Percentiles rank a stretch among this genome's conserved stretches.
Conservation (phyloP, 2,797 vertebrate species). For the Mus spretus region DNA sequence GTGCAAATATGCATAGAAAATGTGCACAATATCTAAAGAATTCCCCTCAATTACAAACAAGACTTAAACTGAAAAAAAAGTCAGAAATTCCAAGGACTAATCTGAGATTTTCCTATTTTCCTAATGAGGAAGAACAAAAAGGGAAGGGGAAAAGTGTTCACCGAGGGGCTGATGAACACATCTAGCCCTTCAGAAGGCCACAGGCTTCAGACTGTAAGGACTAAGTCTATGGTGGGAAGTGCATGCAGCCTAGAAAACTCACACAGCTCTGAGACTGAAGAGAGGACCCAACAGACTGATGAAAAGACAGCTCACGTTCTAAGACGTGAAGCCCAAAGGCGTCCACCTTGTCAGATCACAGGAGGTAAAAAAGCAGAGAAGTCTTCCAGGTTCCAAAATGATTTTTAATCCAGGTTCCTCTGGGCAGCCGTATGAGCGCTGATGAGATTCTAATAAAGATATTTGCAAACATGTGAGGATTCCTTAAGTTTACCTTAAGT, state of each 20-base stretch:
- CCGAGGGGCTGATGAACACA: neutral
- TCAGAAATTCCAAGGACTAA: conserved; percentile 1
- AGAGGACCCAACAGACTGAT: neutral
- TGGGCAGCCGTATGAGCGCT: neutral
- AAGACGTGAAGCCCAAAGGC: neutral
- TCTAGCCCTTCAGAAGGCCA: neutral
- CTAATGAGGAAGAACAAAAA: neutral
- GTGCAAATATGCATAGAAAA: neutral
- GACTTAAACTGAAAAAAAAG: neutral
- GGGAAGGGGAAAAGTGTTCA: neutral
- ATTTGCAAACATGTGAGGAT: conserved; percentile 17
- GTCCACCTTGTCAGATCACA: neutral
- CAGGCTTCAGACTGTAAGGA: neutral
- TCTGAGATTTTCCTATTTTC: neutral
- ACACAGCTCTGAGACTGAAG: neutral
- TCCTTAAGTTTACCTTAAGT: conserved; percentile 37
- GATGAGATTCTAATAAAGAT: neutral
- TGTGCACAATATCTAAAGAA: conserved; percentile 9
- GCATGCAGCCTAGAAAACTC: neutral
- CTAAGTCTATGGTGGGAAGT: neutral
- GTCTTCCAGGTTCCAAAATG: conserved; percentile 3
- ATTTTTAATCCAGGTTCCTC: neutral
- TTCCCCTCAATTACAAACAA: neutral
- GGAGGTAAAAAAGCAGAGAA: neutral
- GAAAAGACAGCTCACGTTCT: neutral